Evolutionary conservation across 2,888 invertebrate species (phyloP).

Genomic region (Toxonevra muliebris): DNA sequence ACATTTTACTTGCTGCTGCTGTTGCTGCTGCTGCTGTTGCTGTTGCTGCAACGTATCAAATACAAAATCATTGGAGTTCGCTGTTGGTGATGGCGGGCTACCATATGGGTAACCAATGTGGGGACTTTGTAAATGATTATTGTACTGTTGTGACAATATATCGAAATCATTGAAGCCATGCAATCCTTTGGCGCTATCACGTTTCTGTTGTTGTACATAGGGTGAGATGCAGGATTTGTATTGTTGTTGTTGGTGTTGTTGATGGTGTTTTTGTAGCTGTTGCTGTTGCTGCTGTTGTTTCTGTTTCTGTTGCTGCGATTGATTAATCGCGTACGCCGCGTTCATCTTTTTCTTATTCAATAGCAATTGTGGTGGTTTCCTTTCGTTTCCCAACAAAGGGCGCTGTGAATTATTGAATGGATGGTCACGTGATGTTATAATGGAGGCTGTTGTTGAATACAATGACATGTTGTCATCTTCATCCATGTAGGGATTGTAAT

Average conservation of each 20-base stretch:
- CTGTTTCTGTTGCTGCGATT: constrained; percentile 26
- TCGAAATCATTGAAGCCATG: constrained; percentile 64
- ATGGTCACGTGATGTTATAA: constrained; percentile 61
- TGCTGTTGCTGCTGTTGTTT: constrained; percentile 42
- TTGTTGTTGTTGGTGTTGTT: constrained; percentile 35
- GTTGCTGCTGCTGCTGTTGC: constrained; percentile 28
- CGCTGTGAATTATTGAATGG: constrained; percentile 62
- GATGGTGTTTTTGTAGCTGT: constrained; percentile 33
- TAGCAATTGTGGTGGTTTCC: constrained; percentile 49
- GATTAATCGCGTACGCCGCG: constrained; percentile 23
- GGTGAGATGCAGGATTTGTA: constrained; percentile 51
- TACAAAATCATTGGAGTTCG: constrained; percentile 56
- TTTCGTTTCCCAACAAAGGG: constrained; percentile 57
- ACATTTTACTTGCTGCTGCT: constrained; percentile 34
- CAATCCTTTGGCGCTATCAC: constrained; percentile 58
- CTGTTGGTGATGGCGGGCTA: constrained; percentile 62
- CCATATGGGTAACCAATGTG: constrained; percentile 64
- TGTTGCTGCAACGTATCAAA: constrained; percentile 51
- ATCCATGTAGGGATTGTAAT: constrained; percentile 34
- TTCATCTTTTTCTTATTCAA: constrained; percentile 47
- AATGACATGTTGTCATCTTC: constrained; percentile 51
- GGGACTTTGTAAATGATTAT: constrained; percentile 59
- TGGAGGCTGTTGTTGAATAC: constrained; percentile 50
- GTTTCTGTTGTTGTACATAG: constrained; percentile 58
- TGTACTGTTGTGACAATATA: constrained; percentile 62